Conservation (phyloP, 2,113 vertebrate species). For the Vanacampus margaritifer region DNA sequence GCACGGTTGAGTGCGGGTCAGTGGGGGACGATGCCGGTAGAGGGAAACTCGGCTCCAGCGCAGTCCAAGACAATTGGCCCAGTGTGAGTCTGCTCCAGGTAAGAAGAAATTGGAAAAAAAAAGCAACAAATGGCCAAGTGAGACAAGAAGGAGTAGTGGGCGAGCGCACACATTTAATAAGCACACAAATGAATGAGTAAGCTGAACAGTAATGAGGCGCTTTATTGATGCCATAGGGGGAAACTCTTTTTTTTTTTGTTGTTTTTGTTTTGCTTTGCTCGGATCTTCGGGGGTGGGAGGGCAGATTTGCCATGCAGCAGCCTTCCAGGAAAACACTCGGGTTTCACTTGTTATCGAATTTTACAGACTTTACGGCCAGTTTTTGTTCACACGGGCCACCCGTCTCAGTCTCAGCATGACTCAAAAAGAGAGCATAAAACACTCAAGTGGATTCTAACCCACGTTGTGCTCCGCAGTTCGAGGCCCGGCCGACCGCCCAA, state of each 20-base stretch:
- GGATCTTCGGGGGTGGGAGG: constrained; percentile 56
- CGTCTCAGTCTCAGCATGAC: constrained; percentile 54
- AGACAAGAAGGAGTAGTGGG: constrained; percentile 33
- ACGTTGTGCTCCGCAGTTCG: constrained; percentile 77
- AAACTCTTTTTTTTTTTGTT: constrained; percentile 58
- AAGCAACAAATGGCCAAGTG: constrained; percentile 22
- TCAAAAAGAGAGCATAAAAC: constrained; percentile 16
- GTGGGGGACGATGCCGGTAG: background rate
- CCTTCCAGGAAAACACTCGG: constrained; percentile 54
- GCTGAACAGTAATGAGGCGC: constrained; percentile 67
- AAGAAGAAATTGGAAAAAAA: background rate
- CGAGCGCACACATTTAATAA: constrained; percentile 62
- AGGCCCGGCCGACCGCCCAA: constrained; percentile 98
- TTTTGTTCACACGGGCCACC: constrained; percentile 48
- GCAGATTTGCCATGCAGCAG: constrained; percentile 58
- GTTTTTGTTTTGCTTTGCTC: constrained; percentile 59
- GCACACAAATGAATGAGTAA: constrained; percentile 65
- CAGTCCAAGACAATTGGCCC: background rate
- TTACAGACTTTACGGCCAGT: constrained; percentile 55
- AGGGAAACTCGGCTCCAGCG: background rate
- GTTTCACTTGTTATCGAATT: constrained; percentile 56
- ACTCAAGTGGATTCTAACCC: constrained; percentile 48
- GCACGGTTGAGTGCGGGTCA: background rate
- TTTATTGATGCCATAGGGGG: constrained; percentile 65
- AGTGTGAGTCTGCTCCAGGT: constrained; percentile 44